phyloP scores from a whole-genome alignment of 2,888 invertebrate genomes.

The Leucophenga maculata region DNA sequence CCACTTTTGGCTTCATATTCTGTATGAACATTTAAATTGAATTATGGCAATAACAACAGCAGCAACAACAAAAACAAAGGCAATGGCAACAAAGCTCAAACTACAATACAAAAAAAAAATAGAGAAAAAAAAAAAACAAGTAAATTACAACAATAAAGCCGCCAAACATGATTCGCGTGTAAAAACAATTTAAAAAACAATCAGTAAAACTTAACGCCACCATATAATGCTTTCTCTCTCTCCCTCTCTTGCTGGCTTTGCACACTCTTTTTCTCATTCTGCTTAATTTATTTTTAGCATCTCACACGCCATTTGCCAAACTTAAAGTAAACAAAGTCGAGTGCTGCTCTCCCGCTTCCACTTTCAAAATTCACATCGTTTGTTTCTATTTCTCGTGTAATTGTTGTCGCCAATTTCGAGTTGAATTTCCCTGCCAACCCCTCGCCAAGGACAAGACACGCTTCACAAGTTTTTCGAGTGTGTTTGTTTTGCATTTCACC shows the following conservation, averaged over 20 bases:
- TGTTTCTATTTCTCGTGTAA: neutral
- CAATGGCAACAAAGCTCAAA: conserved; percentile 45
- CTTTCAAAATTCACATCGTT: neutral
- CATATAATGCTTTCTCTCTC: neutral
- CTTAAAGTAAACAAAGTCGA: conserved; percentile 61
- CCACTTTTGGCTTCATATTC: conserved; percentile 56
- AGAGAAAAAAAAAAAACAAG: conserved; percentile 42
- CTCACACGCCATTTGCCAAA: conserved; percentile 50
- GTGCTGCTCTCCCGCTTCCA: conserved; percentile 39
- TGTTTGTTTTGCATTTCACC: neutral
- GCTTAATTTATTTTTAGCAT: neutral
- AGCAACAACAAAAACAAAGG: conserved; percentile 27
- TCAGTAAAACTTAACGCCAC: conserved; percentile 44
- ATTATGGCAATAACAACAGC: conserved; percentile 53
- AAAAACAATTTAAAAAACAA: conserved; percentile 67
- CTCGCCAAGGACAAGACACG: neutral
- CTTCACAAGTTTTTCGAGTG: neutral
- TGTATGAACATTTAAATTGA: conserved; percentile 54
- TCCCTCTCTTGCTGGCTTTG: neutral
- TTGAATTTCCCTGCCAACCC: neutral
- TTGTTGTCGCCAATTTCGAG: conserved; percentile 16
- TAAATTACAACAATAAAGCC: conserved; percentile 60
- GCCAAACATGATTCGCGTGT: conserved; percentile 62
- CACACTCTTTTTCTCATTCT: neutral
- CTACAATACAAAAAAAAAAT: conserved; percentile 40